These are phyloP conservation scores for Aphodius granarius DNA, from an alignment of 2,888 invertebrate species.

Conservation along the genomic window DNA sequence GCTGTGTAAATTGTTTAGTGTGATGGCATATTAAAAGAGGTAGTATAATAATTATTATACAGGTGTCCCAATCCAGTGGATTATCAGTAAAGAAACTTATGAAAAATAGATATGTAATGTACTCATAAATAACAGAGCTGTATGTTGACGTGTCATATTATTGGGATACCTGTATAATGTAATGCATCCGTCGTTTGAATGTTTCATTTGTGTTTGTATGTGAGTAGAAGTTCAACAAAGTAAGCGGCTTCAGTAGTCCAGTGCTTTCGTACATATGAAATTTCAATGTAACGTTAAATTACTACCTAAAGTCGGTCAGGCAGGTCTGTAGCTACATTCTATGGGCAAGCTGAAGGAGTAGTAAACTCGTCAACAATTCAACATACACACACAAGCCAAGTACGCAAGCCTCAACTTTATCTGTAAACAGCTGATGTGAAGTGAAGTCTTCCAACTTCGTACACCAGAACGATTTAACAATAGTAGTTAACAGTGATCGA, in stretches of 20 bases:
- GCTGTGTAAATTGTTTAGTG: background rate
- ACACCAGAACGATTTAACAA: no score
- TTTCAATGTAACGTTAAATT: conserved; percentile 25
- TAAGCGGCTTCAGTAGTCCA: conserved; percentile 44
- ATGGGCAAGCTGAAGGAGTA: conserved; percentile 48
- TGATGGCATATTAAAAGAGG: background rate
- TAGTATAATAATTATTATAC: background rate
- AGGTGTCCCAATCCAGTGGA: no score
- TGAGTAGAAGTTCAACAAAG: conserved; percentile 45
- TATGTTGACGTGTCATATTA: no score
- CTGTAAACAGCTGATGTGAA: background rate
- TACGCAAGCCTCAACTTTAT: conserved; percentile 42
- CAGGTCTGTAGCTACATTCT: conserved; percentile 56
- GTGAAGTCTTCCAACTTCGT: background rate
- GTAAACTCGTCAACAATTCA: background rate
- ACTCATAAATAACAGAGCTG: no score
- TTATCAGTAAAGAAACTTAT: no score
- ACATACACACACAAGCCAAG: conserved; percentile 47
- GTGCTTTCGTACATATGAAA: conserved; percentile 23
- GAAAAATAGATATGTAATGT: no score
- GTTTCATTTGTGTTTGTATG: conserved; percentile 37
- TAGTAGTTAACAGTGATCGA: no score
- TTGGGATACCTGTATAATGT: no score
- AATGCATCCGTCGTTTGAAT: conserved; percentile 19
- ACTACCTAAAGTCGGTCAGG: conserved; percentile 46